phyloP scores from a whole-genome alignment of 2,113 vertebrate genomes.

The Lophius piscatorius region DNA sequence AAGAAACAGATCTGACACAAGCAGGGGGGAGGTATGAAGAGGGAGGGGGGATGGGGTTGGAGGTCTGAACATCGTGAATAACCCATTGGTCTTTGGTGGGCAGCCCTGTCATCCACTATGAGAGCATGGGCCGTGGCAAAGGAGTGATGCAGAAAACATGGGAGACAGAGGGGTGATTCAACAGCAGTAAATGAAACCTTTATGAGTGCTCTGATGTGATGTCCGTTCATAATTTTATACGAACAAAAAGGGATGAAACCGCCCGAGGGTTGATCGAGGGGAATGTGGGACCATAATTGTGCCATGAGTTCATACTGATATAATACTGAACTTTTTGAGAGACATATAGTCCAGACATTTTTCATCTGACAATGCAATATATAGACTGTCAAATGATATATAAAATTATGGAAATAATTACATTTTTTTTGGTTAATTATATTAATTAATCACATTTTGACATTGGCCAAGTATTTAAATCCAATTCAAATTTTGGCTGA shows the following conservation, averaged over 20 bases:
- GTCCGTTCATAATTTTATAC: slow-evolving; percentile 38
- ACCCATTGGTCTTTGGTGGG: slow-evolving; percentile 32
- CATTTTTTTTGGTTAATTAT: too few relatives aligned
- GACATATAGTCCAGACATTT: too few relatives aligned
- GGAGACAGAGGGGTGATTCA: slow-evolving; percentile 64
- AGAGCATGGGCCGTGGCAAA: slow-evolving; percentile 22
- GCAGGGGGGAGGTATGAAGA: slow-evolving; percentile 26
- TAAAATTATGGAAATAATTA: too few relatives aligned
- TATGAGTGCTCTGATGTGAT: slow-evolving; percentile 50
- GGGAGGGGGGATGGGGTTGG: slow-evolving; percentile 42
- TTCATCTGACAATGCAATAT: too few relatives aligned
- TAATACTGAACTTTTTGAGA: too few relatives aligned
- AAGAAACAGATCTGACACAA: slow-evolving; percentile 49
- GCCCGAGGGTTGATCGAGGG: slow-evolving; percentile 31
- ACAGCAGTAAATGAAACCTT: slow-evolving; percentile 66
- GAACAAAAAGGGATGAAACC: slow-evolving; percentile 19
- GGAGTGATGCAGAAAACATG: slow-evolving; percentile 43
- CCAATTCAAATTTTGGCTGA: too few relatives aligned
- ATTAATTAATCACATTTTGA: too few relatives aligned
- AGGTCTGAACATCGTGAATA: slow-evolving; percentile 27
- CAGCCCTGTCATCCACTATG: slow-evolving; percentile 34
- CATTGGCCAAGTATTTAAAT: too few relatives aligned
- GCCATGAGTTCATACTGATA: slow-evolving; percentile 11
- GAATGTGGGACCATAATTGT: slow-evolving; percentile 16
- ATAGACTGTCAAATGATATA: too few relatives aligned